Evolutionary conservation across 2,113 vertebrate species (phyloP).

Genomic region (Petrocephalus microphthalmus): DNA sequence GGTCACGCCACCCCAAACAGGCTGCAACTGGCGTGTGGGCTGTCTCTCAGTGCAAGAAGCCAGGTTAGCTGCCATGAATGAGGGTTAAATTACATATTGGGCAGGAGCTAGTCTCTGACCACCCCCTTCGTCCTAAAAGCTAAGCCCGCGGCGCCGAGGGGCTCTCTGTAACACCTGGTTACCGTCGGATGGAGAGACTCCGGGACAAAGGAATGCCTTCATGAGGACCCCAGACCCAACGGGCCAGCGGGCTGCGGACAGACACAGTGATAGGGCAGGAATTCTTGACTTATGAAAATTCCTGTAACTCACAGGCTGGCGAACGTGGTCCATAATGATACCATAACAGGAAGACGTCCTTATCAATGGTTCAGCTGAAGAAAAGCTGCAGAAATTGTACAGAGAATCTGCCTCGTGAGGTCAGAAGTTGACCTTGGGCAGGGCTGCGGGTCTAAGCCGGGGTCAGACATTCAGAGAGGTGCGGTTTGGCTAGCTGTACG

Average conservation of each 20-base stretch:
- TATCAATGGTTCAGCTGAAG: neutral
- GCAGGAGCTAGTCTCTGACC: neutral
- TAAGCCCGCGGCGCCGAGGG: neutral
- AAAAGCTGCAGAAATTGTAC: neutral
- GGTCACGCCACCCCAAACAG: neutral
- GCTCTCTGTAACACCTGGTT: slow-evolving; percentile 25
- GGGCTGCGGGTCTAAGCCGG: neutral
- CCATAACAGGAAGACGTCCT: neutral
- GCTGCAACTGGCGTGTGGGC: neutral
- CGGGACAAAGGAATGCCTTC: slow-evolving; percentile 28
- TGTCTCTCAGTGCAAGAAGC: neutral
- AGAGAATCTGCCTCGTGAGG: neutral
- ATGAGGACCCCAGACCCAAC: slow-evolving; percentile 19
- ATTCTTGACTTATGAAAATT: slow-evolving; percentile 14
- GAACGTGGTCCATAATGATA: neutral
- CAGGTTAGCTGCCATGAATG: neutral
- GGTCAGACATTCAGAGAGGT: neutral
- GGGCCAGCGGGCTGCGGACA: slow-evolving; percentile 21
- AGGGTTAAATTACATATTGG: neutral
- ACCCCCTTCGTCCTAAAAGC: neutral
- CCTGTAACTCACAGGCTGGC: slow-evolving; percentile 21
- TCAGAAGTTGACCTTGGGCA: neutral
- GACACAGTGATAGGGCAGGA: slow-evolving; percentile 27
- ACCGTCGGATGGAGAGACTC: slow-evolving; percentile 9
- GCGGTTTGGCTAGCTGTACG: neutral